Evolutionary conservation across 2,888 invertebrate genomes (phyloP).

Genomic region (Eupithecia centaureata): DNA sequence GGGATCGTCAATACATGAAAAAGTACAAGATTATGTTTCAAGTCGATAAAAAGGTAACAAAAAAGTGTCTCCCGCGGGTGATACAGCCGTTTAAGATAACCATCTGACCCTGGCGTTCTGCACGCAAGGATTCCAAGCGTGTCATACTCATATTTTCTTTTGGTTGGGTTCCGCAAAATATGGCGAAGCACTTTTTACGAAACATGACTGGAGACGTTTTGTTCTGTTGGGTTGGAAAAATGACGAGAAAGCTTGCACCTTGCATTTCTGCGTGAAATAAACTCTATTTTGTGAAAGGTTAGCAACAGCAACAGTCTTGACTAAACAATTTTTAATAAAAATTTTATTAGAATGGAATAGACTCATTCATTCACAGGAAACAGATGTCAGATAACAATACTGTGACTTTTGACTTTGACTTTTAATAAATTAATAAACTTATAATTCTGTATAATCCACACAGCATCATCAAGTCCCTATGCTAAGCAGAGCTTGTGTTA

Average conservation of each 20-base stretch:
- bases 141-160: constrained; percentile 69
- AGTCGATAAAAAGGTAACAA: constrained; percentile 77
- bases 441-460: too few relatives aligned
- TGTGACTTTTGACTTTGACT: too few relatives aligned
- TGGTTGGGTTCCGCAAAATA: constrained; percentile 33
- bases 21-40: constrained; percentile 66
- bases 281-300: neutral
- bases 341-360: too few relatives aligned
- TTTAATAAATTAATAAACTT: too few relatives aligned
- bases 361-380: too few relatives aligned
- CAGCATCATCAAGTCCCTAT: too few relatives aligned
- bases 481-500: too few relatives aligned
- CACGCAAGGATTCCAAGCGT: constrained; percentile 80
- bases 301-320: too few relatives aligned
- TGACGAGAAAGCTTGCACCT: neutral
- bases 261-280: neutral
- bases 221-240: neutral
- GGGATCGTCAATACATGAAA: constrained; percentile 52
- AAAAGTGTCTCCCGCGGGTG: constrained; percentile 82
- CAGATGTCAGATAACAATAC: too few relatives aligned
- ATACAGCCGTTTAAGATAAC: constrained; percentile 83
- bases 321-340: too few relatives aligned
- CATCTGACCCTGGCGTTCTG: constrained; percentile 78
- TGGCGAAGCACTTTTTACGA: constrained; percentile 16
- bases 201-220: constrained; percentile 8